Base-by-base conservation (phyloP, 2,888 invertebrate genomes). In the Lucinisca nassula region DNA sequence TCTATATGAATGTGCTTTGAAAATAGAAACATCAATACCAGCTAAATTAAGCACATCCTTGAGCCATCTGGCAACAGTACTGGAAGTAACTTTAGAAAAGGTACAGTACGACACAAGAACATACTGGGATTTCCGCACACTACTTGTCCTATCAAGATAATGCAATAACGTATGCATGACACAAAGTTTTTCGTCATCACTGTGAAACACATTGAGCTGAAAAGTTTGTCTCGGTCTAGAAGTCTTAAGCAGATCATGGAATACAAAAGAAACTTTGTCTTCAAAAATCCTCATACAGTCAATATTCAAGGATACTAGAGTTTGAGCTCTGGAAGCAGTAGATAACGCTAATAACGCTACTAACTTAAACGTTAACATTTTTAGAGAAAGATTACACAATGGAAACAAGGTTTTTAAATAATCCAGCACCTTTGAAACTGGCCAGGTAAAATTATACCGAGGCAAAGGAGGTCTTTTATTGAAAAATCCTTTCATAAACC, bases 401-500 rank as follows among this genome's bases (percentile, higher is more conserved):
- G 72, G 72, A 72, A 17, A 40, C 24, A 37, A 37, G n/a, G 37
- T 72, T 37, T 14, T 30, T 37, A 72, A 37, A 14, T 72, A 58
- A 45, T 40, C 35, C n/a, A 82, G 32, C 0, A 90, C 84, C 55
- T 45, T 49, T 35, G 35, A 27, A 38, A 87, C 87, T 76, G 87
- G 51, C 84, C 80, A 87, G 21, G 61, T 79, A 38, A 21, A 30
- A 32, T 10, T 37, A 67, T 79, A 79, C 72, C 83, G 79, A 21
- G 82, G 75, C n/a, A 61, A 72, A 2, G 82, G 35, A 14, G 87
- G 81, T 35, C 27, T 79, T 14, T 49, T 6, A 3, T 38, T 58
- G 58, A 40, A 82, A 4, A 82, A 14, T 17, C 90, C 82, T 79
- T 85, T 85, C 82, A 88, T 81, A 51, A 85, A 80, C 55, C 85